phyloP scores from a whole-genome alignment of 2,113 vertebrate genomes.

The Alethe diademata region DNA sequence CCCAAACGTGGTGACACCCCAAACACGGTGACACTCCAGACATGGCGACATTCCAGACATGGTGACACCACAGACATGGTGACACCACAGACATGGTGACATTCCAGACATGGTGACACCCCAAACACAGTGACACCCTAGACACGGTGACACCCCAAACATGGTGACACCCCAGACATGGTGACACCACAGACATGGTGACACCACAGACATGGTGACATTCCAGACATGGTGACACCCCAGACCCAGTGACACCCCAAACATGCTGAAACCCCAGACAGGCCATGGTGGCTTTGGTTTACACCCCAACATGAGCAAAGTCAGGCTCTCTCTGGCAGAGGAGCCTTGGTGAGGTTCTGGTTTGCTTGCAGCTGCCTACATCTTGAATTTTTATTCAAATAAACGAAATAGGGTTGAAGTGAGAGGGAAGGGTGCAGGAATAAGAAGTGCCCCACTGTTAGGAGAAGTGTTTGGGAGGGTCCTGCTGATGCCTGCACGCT shows the following conservation, averaged over 20 bases:
- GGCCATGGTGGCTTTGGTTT: neutral
- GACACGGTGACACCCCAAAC: accelerated
- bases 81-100: neutral
- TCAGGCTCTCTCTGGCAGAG: accelerated
- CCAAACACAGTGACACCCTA: accelerated
- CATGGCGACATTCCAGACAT: accelerated
- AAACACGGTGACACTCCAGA: accelerated
- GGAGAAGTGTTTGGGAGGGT: neutral
- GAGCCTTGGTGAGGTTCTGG: neutral
- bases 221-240: too few species aligned
- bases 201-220: neutral
- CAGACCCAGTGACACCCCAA: accelerated
- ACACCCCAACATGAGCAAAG: accelerated
- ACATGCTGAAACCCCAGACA: accelerated
- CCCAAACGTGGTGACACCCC: accelerated
- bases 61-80: neutral
- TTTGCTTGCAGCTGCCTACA: neutral
- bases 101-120: too few species aligned
- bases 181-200: neutral
- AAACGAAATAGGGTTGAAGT: accelerated
- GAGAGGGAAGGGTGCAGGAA: neutral
- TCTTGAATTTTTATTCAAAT: neutral
- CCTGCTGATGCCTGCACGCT: accelerated
- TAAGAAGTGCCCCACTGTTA: neutral
- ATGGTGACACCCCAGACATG: accelerated